Evolutionary conservation across 30 jellyfish, hydroid and myxozoan genomes (phyloP).

Genomic region (Chrysaora quinquecirrha): DNA sequence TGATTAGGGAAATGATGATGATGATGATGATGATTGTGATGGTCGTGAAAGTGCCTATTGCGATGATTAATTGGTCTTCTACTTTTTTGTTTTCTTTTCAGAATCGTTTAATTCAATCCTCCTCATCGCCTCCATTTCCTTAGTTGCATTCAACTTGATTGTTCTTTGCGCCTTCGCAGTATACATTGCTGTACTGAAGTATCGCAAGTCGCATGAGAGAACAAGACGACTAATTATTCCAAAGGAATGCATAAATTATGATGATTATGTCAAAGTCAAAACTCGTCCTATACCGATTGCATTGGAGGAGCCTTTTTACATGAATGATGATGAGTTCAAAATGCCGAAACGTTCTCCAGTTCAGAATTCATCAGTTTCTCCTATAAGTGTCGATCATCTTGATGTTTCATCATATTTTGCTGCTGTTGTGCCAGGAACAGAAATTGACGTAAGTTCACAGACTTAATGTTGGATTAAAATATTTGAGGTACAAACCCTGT

Average conservation of each 20-base stretch:
- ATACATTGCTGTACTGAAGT: background rate
- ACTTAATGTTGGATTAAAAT: no score
- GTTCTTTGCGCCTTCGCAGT: conserved; percentile 1
- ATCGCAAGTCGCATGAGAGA: background rate
- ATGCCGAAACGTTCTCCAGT: no score
- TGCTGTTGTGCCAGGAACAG: background rate
- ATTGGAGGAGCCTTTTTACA: background rate
- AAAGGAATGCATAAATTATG: background rate
- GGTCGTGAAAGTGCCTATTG: no score
- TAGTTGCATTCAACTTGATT: background rate
- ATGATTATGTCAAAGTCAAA: background rate
- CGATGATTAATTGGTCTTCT: no score
- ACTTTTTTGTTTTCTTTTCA: no score
- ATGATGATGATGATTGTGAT: no score
- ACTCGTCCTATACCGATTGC: background rate
- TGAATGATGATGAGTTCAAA: no score
- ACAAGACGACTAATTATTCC: background rate
- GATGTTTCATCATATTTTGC: background rate
- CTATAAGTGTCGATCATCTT: background rate
- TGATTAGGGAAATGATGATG: no score
- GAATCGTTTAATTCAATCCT: no score
- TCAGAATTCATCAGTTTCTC: background rate
- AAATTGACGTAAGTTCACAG: background rate
- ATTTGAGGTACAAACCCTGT: no score
- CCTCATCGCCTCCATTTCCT: background rate